These are phyloP conservation scores for Lissonota sp. DNA, from an alignment of 2,888 invertebrate species.

Conservation along the genomic window DNA sequence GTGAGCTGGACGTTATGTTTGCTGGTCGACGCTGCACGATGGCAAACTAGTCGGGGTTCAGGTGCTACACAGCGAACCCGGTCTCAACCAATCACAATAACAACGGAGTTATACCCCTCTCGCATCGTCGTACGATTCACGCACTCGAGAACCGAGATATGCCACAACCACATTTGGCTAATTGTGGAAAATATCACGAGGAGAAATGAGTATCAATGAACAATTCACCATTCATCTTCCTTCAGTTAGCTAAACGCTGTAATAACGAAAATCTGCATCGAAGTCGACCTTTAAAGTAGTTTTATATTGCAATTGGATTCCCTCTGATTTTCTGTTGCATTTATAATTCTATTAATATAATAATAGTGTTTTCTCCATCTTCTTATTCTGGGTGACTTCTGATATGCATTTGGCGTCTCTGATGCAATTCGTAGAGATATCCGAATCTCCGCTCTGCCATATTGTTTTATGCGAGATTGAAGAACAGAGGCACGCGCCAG, in stretches of 20 bases:
- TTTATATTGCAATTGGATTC: no score
- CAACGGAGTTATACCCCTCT: conserved; percentile 43
- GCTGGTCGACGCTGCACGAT: conserved; percentile 5
- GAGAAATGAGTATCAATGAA: no score
- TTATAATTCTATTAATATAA: conserved; percentile 77
- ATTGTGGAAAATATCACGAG: no score
- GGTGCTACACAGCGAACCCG: conserved; percentile 66
- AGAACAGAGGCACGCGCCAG: conserved; percentile 56
- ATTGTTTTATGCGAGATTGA: conserved; percentile 57
- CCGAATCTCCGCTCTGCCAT: conserved; percentile 55
- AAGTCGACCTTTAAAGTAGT: no score
- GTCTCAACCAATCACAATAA: conserved; percentile 79
- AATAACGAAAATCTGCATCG: no score
- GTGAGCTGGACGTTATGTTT: conserved; percentile 10
- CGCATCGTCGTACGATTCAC: conserved; percentile 19
- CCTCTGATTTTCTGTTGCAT: no score
- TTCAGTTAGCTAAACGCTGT: no score
- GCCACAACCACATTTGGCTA: background rate
- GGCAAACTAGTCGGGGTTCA: conserved; percentile 65
- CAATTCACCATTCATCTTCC: no score
- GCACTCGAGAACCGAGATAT: conserved; percentile 25
- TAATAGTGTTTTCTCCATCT: conserved; percentile 34
- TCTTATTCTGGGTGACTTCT: conserved; percentile 24
- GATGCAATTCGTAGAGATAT: conserved; percentile 20
- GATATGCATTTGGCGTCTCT: conserved; percentile 18